Percentiles rank a stretch among this genome's conserved stretches.
phyloP scores from a whole-genome alignment of 2,888 invertebrate species.

The Mylabris sibirica region DNA sequence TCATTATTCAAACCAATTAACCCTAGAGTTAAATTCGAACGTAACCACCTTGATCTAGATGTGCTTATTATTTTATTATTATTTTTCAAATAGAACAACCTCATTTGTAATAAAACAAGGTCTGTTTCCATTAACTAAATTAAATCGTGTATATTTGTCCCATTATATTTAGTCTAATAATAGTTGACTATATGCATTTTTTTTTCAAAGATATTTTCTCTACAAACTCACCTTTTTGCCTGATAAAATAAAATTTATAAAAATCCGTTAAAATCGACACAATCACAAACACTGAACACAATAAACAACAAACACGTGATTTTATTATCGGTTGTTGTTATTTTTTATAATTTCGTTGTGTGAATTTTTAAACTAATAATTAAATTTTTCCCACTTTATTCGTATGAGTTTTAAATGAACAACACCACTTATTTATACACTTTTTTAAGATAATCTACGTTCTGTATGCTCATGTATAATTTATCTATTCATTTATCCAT shows the following conservation, averaged over 20 bases:
- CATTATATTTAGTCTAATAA: too few relatives aligned
- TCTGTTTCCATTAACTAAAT: conserved; percentile 1
- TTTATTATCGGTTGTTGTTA: background rate
- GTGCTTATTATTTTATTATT: background rate
- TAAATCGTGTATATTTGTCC: background rate
- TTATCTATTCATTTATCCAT: too few relatives aligned
- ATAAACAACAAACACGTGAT: background rate
- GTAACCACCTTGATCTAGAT: background rate
- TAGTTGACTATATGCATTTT: too few relatives aligned
- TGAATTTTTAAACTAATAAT: too few relatives aligned
- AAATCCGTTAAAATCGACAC: background rate
- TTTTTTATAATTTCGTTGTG: background rate
- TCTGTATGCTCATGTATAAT: too few relatives aligned
- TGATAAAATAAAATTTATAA: background rate
- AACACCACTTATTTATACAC: too few relatives aligned
- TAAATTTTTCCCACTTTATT: too few relatives aligned
- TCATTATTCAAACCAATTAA: background rate
- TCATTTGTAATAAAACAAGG: background rate
- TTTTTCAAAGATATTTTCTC: too few relatives aligned
- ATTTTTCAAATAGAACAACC: too few relatives aligned
- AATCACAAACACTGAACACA: background rate
- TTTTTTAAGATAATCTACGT: too few relatives aligned
- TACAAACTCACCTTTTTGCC: background rate
- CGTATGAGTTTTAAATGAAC: too few relatives aligned
- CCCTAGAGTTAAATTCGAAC: background rate